phyloP scores from a whole-genome alignment of 2,888 invertebrate species.

The Meandrusa payeni region DNA sequence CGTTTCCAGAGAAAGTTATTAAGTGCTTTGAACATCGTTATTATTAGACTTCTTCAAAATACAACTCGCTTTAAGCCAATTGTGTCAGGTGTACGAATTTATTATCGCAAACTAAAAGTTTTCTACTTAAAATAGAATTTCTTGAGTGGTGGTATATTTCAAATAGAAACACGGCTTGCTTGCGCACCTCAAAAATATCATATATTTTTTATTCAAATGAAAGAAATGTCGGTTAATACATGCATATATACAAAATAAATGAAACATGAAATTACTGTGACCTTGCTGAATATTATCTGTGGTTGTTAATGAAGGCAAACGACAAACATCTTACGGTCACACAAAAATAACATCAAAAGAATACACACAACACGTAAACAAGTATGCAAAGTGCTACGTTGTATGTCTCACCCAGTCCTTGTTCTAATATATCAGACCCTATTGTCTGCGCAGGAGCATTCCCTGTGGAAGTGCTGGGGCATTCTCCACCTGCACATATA shows the following conservation, averaged over 20 bases:
- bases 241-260: neutral
- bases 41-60: conserved; percentile 46
- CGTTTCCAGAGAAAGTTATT: conserved; percentile 36
- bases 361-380: conserved; percentile 12
- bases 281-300: conserved; percentile 15
- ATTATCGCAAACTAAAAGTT: conserved; percentile 37
- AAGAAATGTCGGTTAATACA: neutral
- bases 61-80: conserved; percentile 49
- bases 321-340: conserved; percentile 17
- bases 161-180: conserved; percentile 31
- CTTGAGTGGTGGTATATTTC: conserved; percentile 36
- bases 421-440: conserved; percentile 56
- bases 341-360: conserved; percentile 18
- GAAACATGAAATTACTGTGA: conserved; percentile 7
- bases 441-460: conserved; percentile 44
- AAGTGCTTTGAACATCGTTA: conserved; percentile 38
- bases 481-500: conserved; percentile 63
- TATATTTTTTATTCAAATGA: conserved; percentile 8
- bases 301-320: conserved; percentile 26
- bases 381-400: conserved; percentile 18
- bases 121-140: conserved; percentile 38
- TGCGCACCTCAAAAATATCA: conserved; percentile 29
- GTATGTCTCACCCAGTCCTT: conserved; percentile 65
- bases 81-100: conserved; percentile 43
- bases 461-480: conserved; percentile 53